Percentiles rank a stretch among this genome's conserved stretches.
Evolutionary conservation across 2,797 vertebrate genomes (phyloP).

Genomic region (Gallirallus australis): DNA sequence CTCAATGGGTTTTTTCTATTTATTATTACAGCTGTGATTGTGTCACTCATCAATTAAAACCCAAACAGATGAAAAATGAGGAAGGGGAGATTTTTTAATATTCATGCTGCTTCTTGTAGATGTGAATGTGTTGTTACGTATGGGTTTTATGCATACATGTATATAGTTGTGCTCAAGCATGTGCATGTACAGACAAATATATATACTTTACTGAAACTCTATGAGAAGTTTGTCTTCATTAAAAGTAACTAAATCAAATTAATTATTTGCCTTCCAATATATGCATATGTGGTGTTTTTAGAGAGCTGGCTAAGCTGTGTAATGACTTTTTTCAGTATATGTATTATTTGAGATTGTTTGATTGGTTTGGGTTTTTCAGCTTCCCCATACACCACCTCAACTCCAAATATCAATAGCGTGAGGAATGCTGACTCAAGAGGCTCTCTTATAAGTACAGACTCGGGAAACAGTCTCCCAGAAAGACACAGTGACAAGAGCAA

Average conservation of each 20-base stretch:
- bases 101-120: background rate
- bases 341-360: background rate
- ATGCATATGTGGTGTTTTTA: background rate
- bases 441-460: conserved; percentile 95
- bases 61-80: background rate
- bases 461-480: conserved; percentile 92
- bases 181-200: background rate
- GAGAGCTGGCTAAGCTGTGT: background rate
- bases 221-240: background rate
- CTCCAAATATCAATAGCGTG: conserved; percentile 89
- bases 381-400: conserved; percentile 90
- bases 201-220: background rate
- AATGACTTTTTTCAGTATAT: background rate
- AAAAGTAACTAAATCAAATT: background rate
- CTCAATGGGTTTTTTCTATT: background rate
- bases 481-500: conserved; percentile 90
- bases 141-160: background rate
- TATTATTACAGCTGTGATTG: background rate
- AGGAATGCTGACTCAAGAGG: conserved; percentile 93
- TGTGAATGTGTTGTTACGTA: background rate
- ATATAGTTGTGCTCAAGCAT: background rate
- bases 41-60: background rate
- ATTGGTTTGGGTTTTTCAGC: conserved; percentile 75
- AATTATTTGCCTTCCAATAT: background rate
- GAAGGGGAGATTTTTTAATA: background rate